Conservation (phyloP, 2,888 invertebrate genomes). For the Salticus scenicus region DNA sequence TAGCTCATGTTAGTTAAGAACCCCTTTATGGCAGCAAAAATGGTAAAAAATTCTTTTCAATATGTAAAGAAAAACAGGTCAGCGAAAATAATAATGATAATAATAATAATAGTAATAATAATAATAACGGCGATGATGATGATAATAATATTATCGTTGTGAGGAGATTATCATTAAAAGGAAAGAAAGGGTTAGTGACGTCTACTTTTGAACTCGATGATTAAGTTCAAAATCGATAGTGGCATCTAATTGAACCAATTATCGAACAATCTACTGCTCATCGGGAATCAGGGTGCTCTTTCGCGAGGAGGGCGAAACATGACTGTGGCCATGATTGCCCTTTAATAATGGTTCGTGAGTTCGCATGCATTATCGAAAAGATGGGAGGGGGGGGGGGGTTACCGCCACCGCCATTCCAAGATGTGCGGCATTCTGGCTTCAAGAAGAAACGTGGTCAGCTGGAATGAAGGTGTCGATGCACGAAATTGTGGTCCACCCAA, state of each 20-base stretch:
- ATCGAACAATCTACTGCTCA: conserved; percentile 67
- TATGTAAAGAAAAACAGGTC: neutral
- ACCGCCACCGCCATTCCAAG: neutral
- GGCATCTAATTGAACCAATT: conserved; percentile 69
- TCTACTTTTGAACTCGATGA: conserved; percentile 56
- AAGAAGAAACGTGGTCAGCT: conserved; percentile 52
- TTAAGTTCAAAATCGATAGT: conserved; percentile 68
- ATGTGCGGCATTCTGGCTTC: conserved; percentile 1
- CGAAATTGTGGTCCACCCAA: neutral
- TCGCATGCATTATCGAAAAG: conserved; percentile 69
- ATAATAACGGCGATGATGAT: no score
- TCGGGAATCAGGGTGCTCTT: conserved; percentile 64
- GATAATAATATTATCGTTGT: conserved; percentile 64
- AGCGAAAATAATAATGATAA: conserved; percentile 31
- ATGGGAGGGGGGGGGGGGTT: neutral
- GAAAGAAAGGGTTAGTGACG: conserved; percentile 63
- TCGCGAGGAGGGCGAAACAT: conserved; percentile 43
- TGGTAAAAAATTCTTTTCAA: neutral
- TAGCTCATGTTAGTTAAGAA: conserved; percentile 29
- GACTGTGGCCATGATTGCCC: conserved; percentile 64
- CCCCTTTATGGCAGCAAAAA: neutral
- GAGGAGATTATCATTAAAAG: conserved; percentile 61
- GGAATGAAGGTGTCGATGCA: conserved; percentile 37
- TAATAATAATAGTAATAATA: no score
- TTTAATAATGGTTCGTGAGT: conserved; percentile 69